These are phyloP conservation scores for Coracopsis vasa DNA, from an alignment of 2,113 vertebrate genomes.

Conservation along the genomic window DNA sequence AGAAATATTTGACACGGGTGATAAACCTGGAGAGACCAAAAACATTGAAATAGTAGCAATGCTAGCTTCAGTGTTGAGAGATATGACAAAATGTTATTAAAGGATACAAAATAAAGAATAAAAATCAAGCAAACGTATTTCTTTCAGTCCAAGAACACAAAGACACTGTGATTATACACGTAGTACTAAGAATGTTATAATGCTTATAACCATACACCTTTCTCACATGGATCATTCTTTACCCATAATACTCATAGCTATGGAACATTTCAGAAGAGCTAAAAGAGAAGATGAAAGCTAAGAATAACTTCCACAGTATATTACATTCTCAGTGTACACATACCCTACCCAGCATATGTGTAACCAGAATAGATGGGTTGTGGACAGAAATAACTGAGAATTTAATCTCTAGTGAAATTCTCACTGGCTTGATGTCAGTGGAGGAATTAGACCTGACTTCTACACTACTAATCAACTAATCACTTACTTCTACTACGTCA, in stretches of 20 bases:
- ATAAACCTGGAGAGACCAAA: not conserved
- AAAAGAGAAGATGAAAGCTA: not conserved
- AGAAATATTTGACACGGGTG: not conserved
- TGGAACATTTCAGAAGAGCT: not conserved
- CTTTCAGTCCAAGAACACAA: not conserved
- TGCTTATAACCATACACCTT: not conserved
- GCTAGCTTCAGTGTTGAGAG: not conserved
- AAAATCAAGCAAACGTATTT: not conserved
- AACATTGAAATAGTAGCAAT: not conserved
- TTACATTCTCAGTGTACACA: not conserved
- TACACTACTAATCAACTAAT: not conserved
- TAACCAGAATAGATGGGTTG: not conserved
- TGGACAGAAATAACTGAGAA: not conserved
- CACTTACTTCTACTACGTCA: not conserved
- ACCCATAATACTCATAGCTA: not conserved
- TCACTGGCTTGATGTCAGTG: not conserved
- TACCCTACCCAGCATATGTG: not conserved
- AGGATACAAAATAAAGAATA: not conserved
- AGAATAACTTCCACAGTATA: not conserved
- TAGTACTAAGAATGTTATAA: not conserved
- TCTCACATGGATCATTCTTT: not conserved
- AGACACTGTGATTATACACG: not conserved
- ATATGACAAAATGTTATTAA: not conserved
- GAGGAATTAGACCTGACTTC: not conserved
- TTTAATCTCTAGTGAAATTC: not conserved